A percentile compares a stretch with the other conserved stretches of the same genome.
phyloP scores from a whole-genome alignment of 2,797 vertebrate genomes.

The Coreius guichenoti region DNA sequence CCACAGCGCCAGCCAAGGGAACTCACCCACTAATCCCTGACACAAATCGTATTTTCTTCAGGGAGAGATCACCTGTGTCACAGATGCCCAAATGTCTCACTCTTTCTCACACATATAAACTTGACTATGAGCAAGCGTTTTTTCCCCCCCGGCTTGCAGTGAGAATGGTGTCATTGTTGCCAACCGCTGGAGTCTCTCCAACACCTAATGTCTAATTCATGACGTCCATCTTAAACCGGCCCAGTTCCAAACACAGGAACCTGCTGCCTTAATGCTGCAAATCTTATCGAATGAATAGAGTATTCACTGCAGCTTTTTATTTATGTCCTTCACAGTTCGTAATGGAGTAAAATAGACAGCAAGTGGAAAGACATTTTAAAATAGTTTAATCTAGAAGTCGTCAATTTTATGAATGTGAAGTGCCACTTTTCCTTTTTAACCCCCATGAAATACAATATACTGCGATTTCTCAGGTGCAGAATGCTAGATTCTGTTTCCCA shows the following conservation, averaged over 20 bases:
- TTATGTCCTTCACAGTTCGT: constrained; percentile 50
- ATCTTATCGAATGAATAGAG: constrained; percentile 61
- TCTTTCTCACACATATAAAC: constrained; percentile 50
- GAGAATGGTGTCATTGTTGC: constrained; percentile 63
- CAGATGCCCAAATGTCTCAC: constrained; percentile 44
- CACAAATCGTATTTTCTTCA: constrained; percentile 80
- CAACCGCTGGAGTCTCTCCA: constrained; percentile 74
- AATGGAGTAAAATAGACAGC: constrained; percentile 13
- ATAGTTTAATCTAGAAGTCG: background rate
- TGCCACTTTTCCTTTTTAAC: background rate
- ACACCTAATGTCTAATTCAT: constrained; percentile 71
- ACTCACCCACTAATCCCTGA: constrained; percentile 74
- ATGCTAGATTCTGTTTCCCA: background rate
- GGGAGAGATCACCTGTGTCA: constrained; percentile 74
- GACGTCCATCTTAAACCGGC: constrained; percentile 68
- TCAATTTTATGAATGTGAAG: background rate
- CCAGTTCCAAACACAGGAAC: background rate
- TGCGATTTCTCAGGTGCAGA: background rate
- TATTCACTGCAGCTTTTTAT: constrained; percentile 57
- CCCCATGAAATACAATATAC: background rate
- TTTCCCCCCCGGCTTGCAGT: constrained; percentile 62
- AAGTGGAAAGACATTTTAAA: background rate
- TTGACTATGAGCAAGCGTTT: constrained; percentile 59
- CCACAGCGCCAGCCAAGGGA: constrained; percentile 71
- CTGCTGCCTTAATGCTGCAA: constrained; percentile 39